phyloP scores from a whole-genome alignment of 2,113 vertebrate genomes.

The Corythornis vintsioides region DNA sequence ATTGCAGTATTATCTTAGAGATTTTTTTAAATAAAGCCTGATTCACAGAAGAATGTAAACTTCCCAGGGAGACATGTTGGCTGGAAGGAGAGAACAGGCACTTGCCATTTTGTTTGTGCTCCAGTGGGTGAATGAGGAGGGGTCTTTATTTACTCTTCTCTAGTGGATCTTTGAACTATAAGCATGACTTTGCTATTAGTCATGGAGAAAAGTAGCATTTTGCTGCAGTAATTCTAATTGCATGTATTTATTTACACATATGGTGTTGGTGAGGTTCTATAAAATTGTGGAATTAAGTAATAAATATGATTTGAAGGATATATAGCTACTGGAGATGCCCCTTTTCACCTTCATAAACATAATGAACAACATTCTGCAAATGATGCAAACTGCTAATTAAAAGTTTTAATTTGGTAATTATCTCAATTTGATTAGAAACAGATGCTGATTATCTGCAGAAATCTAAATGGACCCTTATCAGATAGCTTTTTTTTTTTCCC shows the following conservation, averaged over 20 bases:
- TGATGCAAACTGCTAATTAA: slow-evolving; percentile 73
- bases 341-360: slow-evolving; percentile 64
- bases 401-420: slow-evolving; percentile 73
- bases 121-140: background rate
- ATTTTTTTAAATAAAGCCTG: background rate
- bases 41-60: background rate
- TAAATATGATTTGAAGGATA: slow-evolving; percentile 48
- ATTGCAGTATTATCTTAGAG: background rate
- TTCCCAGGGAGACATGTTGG: background rate
- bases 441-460: slow-evolving; percentile 68
- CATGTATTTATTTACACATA: slow-evolving; percentile 14
- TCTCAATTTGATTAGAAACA: slow-evolving; percentile 71
- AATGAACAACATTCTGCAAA: slow-evolving; percentile 63
- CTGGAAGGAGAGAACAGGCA: background rate
- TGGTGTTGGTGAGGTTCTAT: background rate
- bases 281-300: background rate
- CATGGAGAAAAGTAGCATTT: background rate
- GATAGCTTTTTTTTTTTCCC: slow-evolving; percentile 53
- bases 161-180: background rate
- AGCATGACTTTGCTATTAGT: background rate
- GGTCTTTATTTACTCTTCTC: background rate
- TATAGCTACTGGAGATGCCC: slow-evolving; percentile 20
- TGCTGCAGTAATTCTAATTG: background rate
- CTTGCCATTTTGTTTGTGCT: background rate
- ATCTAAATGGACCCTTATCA: slow-evolving; percentile 63